Evolutionary conservation across 2,797 vertebrate species (phyloP).

Genomic region (Danio albolineatus): DNA sequence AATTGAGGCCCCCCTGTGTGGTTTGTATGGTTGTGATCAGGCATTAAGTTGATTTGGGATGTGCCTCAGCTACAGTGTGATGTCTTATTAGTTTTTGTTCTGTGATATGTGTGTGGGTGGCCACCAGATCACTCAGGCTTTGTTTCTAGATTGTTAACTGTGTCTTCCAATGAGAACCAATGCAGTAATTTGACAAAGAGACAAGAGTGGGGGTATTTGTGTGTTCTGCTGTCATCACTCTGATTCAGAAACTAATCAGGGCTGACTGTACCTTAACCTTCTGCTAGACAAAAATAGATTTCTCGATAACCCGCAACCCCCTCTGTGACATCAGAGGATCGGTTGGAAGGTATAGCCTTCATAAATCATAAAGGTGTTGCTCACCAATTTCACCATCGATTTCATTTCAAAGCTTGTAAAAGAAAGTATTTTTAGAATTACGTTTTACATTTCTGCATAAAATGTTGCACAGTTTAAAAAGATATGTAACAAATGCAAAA

Average conservation of each 20-base stretch:
- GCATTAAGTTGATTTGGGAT: background rate
- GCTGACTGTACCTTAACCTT: conserved; percentile 55
- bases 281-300: conserved; percentile 54
- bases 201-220: background rate
- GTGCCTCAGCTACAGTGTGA: background rate
- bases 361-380: background rate
- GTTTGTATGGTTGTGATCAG: background rate
- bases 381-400: background rate
- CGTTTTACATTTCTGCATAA: background rate
- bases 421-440: background rate
- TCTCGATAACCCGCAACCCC: background rate
- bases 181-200: conserved; percentile 24
- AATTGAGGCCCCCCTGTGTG: background rate
- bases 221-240: conserved; percentile 49
- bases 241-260: conserved; percentile 50
- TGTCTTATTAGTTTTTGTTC: background rate
- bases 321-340: conserved; percentile 15
- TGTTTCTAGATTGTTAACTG: conserved; percentile 28
- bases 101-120: conserved; percentile 2
- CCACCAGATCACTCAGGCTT: background rate
- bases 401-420: background rate
- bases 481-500: too few species aligned
- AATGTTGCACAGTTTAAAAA: background rate
- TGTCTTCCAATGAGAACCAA: conserved; percentile 8
- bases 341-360: background rate